phyloP scores from a whole-genome alignment of 2,888 invertebrate genomes.

The Drosophila conformis region DNA sequence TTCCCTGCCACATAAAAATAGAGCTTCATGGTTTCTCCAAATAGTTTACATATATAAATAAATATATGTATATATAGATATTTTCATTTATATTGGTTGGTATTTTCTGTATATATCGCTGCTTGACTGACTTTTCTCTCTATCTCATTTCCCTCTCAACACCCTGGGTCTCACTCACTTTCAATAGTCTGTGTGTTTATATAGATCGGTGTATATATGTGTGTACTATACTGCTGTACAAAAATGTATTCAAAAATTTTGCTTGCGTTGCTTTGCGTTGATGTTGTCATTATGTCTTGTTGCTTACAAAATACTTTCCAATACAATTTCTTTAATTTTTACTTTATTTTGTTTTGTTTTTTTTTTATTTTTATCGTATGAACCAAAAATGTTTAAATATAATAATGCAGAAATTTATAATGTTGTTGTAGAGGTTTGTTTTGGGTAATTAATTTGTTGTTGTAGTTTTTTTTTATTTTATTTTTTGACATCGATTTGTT shows the following conservation, averaged over 20 bases:
- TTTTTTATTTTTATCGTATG: constrained; percentile 73
- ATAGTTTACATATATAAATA: constrained; percentile 78
- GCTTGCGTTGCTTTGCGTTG: constrained; percentile 71
- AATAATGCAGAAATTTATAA: constrained; percentile 77
- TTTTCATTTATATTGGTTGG: constrained; percentile 62
- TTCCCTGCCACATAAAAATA: constrained; percentile 72
- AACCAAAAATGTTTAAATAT: constrained; percentile 82
- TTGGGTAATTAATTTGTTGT: constrained; percentile 56
- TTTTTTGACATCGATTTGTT: constrained; percentile 50
- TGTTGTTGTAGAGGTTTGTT: constrained; percentile 64
- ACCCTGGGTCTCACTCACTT: constrained; percentile 55
- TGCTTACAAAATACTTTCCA: constrained; percentile 62
- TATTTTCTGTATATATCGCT: constrained; percentile 60
- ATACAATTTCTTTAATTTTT: constrained; percentile 55
- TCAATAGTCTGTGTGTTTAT: constrained; percentile 55
- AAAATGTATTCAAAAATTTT: constrained; percentile 72
- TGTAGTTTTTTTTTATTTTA: constrained; percentile 24
- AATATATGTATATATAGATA: constrained; percentile 52
- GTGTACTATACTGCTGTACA: constrained; percentile 57
- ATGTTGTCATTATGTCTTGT: constrained; percentile 43
- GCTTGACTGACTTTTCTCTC: constrained; percentile 41
- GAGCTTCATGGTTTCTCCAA: constrained; percentile 72
- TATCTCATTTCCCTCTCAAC: constrained; percentile 27
- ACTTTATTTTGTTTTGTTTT: constrained; percentile 50
- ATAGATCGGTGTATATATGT: constrained; percentile 58